A percentile compares a stretch with the other conserved stretches of the same genome.
phyloP scores from a whole-genome alignment of 2,888 invertebrate species.

The Pyrochroa serraticornis region DNA sequence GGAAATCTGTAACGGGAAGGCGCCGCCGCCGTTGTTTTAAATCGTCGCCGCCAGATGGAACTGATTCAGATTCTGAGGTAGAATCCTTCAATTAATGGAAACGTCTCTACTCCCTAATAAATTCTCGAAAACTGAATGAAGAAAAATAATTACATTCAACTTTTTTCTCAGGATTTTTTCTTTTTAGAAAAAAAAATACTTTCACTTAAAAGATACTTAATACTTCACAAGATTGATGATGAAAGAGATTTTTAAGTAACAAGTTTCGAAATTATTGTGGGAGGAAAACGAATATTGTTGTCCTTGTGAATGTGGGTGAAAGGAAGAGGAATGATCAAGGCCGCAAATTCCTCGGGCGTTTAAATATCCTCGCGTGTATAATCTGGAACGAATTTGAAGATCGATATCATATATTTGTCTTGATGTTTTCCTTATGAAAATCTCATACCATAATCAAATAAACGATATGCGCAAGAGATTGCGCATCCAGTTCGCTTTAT shows the following conservation, averaged over 20 bases:
- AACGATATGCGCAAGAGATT: constrained; percentile 35
- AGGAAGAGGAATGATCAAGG: neutral
- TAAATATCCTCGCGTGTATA: neutral
- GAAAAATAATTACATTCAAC: neutral
- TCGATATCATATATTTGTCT: constrained; percentile 22
- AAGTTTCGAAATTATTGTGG: too few relatives aligned
- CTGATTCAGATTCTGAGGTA: neutral
- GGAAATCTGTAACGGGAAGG: constrained; percentile 31
- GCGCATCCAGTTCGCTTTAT: constrained; percentile 32
- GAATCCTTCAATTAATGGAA: neutral
- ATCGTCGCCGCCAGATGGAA: constrained; percentile 29
- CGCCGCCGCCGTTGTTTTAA: constrained; percentile 16
- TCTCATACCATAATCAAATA: constrained; percentile 23
- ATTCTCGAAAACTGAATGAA: constrained; percentile 1
- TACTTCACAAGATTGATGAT: too few relatives aligned
- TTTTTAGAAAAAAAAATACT: too few relatives aligned
- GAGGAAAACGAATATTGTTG: too few relatives aligned
- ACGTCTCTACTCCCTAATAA: constrained; percentile 10
- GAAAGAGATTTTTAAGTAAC: too few relatives aligned
- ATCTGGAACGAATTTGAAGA: neutral
- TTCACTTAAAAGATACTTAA: too few relatives aligned
- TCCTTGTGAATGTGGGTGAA: too few relatives aligned
- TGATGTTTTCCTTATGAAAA: constrained; percentile 25
- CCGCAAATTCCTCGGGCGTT: neutral
- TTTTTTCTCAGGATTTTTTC: too few relatives aligned